Evolutionary conservation across 2,888 invertebrate genomes (phyloP).

Genomic region (Nowickia ferox): DNA sequence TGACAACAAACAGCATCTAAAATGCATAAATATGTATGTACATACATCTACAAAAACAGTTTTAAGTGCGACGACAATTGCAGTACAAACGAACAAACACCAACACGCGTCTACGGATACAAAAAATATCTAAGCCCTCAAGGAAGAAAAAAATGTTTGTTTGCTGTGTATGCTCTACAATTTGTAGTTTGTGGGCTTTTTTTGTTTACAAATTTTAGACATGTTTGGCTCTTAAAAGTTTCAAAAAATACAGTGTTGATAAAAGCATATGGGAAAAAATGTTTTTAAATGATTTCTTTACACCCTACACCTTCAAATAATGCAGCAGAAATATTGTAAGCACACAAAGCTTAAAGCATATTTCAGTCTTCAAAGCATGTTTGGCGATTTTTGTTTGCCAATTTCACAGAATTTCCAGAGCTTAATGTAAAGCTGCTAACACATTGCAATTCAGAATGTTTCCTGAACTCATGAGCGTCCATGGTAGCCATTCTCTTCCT

Average conservation of each 20-base stretch:
- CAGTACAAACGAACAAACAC: background rate
- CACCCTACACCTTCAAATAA: background rate
- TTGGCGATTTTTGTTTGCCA: no score
- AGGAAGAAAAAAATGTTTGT: constrained; percentile 10
- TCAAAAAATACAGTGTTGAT: background rate
- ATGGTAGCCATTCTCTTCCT: no score
- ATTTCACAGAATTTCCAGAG: no score
- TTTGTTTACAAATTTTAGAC: constrained; percentile 25
- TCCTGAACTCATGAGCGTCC: no score
- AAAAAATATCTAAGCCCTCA: background rate
- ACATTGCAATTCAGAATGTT: no score
- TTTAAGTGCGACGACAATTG: constrained; percentile 33
- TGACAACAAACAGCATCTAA: constrained; percentile 52
- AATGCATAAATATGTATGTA: background rate
- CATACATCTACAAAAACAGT: background rate
- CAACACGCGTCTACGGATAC: background rate
- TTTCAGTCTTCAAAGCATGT: no score
- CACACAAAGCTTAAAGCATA: no score
- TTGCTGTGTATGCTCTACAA: constrained; percentile 18
- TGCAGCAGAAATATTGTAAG: no score
- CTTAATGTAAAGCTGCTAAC: no score
- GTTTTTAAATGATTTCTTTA: background rate
- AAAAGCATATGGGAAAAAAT: background rate
- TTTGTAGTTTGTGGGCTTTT: constrained; percentile 28
- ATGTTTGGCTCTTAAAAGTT: constrained; percentile 35